A percentile compares a stretch with the other conserved stretches of the same genome.
These are phyloP conservation scores for Chunga burmeisteri DNA, from an alignment of 2,113 vertebrate genomes.

Conservation along the genomic window DNA sequence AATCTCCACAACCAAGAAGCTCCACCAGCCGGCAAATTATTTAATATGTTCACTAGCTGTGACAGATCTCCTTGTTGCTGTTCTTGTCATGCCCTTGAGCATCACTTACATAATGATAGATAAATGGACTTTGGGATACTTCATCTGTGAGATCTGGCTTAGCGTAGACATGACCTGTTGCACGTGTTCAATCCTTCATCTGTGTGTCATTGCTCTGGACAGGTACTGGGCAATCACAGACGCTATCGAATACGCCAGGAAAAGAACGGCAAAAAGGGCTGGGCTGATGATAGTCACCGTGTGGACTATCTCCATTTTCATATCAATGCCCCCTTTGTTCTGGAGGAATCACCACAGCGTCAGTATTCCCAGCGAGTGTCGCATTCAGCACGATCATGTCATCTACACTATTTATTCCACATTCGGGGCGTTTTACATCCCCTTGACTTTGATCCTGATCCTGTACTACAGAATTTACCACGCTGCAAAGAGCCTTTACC, in stretches of 20 bases:
- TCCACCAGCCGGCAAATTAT: constrained; percentile 90
- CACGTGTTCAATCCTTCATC: constrained; percentile 90
- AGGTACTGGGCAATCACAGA: constrained; percentile 93
- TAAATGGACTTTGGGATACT: constrained; percentile 82
- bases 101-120: constrained; percentile 86
- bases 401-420: constrained; percentile 91
- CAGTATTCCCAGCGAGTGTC: constrained; percentile 72
- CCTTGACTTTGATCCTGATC: constrained; percentile 86
- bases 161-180: constrained; percentile 92
- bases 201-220: constrained; percentile 89
- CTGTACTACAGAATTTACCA: constrained; percentile 90
- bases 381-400: constrained; percentile 85
- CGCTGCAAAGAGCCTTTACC: constrained; percentile 87
- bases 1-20: constrained; percentile 88
- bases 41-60: constrained; percentile 90
- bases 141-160: constrained; percentile 88
- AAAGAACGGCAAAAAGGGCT: constrained; percentile 81
- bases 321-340: constrained; percentile 88
- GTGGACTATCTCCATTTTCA: constrained; percentile 86
- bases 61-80: constrained; percentile 87
- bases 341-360: constrained; percentile 78
- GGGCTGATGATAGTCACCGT: constrained; percentile 80
- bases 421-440: constrained; percentile 88
- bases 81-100: constrained; percentile 90
- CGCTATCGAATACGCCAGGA: constrained; percentile 84